Evolutionary conservation across 2,888 invertebrate species (phyloP), one percentile per base, ranked within the genome.

Genomic region (Ochropleura plecta): DNA sequence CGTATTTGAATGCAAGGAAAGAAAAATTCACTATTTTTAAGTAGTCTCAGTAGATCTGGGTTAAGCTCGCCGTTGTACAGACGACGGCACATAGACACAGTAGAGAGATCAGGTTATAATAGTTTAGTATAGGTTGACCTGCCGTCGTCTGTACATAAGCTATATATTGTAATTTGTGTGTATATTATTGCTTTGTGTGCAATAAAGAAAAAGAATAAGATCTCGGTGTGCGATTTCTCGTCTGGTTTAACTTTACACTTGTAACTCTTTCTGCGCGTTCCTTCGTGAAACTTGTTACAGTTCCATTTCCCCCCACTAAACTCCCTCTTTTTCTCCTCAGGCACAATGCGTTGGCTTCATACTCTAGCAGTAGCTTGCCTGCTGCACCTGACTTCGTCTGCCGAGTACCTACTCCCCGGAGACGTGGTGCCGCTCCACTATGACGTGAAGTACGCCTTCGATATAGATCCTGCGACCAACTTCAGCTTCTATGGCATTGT

Each of bases 401-500:
- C 85, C n/a, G 90, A 90, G 72, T 95, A 97, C 93, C 94, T 97
- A 44, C 93, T 97, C 71, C 97, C 97, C 0, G 95, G 94, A 5
- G 94, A 95, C 80, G 94, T 97, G 69, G 89, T 88, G 0, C 97
- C 97, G 0, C 80, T 88, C 10, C 96, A 96, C 86, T 97, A 97
- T 88, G 95, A 96, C 84, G 84, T 97, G 70, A 90, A 92, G 68
- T 87, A 95, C 46, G 83, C 90, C 20, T 95, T 95, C 80, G 95
- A 96, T 79, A 87, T 96, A 12, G 96, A 97, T 68, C 95, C 96
- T 0, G 79, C 71, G 57, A 94, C 95, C 68, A 96, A 97, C 90
- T 97, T 97, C 91, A 95, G 95, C 83, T 97, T 96, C 91, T 95
- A 93, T 68, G 97, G 97, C 9, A 94, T 96, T 70, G 97, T 97